These are phyloP conservation scores for Halictus rubicundus DNA, from an alignment of 1,140 invertebrate species.

Conservation along the genomic window DNA sequence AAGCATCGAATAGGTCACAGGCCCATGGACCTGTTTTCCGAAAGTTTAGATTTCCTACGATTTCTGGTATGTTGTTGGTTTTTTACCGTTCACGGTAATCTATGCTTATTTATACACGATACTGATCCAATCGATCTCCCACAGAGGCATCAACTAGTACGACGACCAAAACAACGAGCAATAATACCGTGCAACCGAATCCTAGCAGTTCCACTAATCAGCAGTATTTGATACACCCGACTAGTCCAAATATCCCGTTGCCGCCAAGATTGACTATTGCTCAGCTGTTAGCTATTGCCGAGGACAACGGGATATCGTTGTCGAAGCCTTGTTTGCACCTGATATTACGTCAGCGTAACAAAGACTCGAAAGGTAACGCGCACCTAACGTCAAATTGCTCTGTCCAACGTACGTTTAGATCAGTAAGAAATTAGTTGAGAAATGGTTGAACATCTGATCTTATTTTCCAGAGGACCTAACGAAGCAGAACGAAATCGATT, in stretches of 20 bases:
- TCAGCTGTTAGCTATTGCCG: conserved; percentile 83
- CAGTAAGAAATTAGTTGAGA: too few species aligned
- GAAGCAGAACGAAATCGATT: conserved; percentile 65
- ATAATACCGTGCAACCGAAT: conserved; percentile 59
- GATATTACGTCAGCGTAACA: conserved; percentile 72
- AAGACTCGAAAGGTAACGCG: conserved; percentile 73
- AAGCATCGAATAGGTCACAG: conserved; percentile 84
- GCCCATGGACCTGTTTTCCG: conserved; percentile 71
- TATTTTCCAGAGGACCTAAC: conserved; percentile 62
- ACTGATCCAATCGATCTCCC: neutral
- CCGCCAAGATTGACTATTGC: conserved; percentile 83
- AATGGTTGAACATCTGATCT: too few species aligned
- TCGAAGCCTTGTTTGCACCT: conserved; percentile 82
- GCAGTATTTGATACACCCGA: conserved; percentile 78
- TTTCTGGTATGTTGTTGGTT: conserved; percentile 69
- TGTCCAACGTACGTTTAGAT: neutral
- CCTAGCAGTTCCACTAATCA: conserved; percentile 68
- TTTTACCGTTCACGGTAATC: neutral
- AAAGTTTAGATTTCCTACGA: conserved; percentile 65
- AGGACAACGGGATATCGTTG: conserved; percentile 81
- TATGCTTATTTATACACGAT: neutral
- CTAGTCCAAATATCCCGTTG: conserved; percentile 79
- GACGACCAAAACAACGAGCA: conserved; percentile 60
- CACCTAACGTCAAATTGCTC: neutral
- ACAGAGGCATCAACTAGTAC: conserved; percentile 63